These are phyloP conservation scores for Thera britannica DNA, from an alignment of 2,888 invertebrate genomes.

Conservation along the genomic window DNA sequence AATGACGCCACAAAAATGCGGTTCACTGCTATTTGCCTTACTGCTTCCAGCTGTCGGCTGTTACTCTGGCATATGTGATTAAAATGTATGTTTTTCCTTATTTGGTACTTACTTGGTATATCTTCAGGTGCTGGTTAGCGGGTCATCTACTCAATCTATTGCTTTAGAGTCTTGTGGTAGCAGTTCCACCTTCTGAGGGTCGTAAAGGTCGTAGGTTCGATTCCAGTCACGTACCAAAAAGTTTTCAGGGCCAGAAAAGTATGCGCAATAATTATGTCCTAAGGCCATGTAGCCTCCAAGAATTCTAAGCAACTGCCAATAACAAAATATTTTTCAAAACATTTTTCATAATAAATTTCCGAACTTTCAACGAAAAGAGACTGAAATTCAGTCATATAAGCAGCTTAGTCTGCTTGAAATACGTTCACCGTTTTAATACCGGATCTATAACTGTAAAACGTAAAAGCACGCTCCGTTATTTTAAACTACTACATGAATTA, in stretches of 20 bases:
- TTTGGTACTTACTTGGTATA: too few relatives aligned
- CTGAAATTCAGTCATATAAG: slow-evolving; percentile 8
- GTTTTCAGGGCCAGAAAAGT: too few relatives aligned
- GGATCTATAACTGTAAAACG: background rate
- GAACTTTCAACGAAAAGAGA: slow-evolving; percentile 2
- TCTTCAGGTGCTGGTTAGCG: too few relatives aligned
- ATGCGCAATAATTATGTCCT: too few relatives aligned
- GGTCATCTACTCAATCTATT: too few relatives aligned
- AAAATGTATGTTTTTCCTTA: background rate
- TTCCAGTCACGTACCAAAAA: too few relatives aligned
- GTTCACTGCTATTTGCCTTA: slow-evolving; percentile 14
- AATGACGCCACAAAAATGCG: slow-evolving; percentile 23
- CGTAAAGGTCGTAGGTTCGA: too few relatives aligned
- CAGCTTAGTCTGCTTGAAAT: background rate
- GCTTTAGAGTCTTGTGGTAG: too few relatives aligned
- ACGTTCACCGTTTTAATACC: background rate
- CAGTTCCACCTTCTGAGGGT: too few relatives aligned
- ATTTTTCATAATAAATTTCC: slow-evolving; percentile 15
- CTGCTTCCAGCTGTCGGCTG: background rate
- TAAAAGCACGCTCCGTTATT: too few relatives aligned
- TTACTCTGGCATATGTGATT: slow-evolving; percentile 1
- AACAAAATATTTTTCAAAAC: slow-evolving; percentile 5
- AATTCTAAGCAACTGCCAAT: background rate
- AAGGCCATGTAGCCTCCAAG: background rate
- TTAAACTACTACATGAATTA: too few relatives aligned